Evolutionary conservation across 2,888 invertebrate genomes (phyloP).

Genomic region (Lithosia quadra): DNA sequence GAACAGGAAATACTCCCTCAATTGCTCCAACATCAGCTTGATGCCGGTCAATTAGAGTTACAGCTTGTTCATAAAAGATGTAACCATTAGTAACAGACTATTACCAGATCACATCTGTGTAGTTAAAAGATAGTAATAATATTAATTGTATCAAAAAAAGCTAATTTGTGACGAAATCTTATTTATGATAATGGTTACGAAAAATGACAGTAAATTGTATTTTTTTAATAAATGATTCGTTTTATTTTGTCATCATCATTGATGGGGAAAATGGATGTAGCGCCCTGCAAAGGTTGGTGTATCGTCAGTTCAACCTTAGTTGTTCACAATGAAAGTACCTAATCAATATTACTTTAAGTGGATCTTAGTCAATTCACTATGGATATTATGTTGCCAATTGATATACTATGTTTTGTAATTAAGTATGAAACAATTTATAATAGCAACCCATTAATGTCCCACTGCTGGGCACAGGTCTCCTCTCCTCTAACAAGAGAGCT

Average conservation of each 20-base stretch:
- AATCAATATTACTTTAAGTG: too few relatives aligned
- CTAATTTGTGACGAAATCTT: neutral
- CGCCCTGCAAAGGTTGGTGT: too few relatives aligned
- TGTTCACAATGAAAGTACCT: too few relatives aligned
- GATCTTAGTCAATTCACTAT: too few relatives aligned
- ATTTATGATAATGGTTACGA: conserved; percentile 39
- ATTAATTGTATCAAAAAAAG: neutral
- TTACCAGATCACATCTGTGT: neutral
- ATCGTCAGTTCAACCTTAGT: too few relatives aligned
- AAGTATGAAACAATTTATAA: too few relatives aligned
- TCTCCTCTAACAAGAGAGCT: too few relatives aligned
- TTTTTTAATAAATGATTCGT: conserved; percentile 24
- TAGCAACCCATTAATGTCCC: too few relatives aligned
- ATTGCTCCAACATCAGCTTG: conserved; percentile 6
- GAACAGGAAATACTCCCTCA: conserved; percentile 28
- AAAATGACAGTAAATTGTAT: conserved; percentile 38
- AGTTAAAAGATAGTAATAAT: neutral
- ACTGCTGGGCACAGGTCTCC: too few relatives aligned
- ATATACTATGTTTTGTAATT: too few relatives aligned
- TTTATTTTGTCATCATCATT: neutral
- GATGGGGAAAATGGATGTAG: too few relatives aligned
- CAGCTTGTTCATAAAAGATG: neutral
- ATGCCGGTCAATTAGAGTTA: neutral
- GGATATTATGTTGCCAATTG: too few relatives aligned
- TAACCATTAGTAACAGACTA: neutral